These are phyloP conservation scores for Physeter macrocephalus DNA, from an alignment of 2,113 vertebrate genomes.

Conservation along the genomic window DNA sequence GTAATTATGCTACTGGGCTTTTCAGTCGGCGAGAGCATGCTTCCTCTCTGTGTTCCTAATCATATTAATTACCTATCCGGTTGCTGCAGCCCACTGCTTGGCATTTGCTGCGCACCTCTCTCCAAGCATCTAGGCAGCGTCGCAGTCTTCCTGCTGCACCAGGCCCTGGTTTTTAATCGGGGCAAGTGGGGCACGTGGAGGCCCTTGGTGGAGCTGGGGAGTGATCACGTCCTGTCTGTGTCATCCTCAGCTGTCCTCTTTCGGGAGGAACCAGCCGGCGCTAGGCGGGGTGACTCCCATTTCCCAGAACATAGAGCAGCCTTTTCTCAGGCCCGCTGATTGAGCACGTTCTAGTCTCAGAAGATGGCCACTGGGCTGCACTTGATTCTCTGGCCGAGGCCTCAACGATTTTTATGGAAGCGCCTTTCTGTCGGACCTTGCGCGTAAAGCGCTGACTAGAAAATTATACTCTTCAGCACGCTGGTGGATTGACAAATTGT, in stretches of 20 bases:
- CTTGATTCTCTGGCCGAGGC: slow-evolving; percentile 61
- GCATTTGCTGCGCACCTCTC: slow-evolving; percentile 72
- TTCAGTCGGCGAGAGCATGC: slow-evolving; percentile 78
- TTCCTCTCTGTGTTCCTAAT: slow-evolving; percentile 81
- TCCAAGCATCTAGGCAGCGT: slow-evolving; percentile 54
- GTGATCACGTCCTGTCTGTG: background rate
- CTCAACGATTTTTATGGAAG: slow-evolving; percentile 51
- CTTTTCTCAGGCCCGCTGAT: slow-evolving; percentile 42
- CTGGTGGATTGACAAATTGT: slow-evolving; percentile 76
- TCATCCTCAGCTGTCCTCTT: background rate
- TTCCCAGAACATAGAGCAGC: background rate
- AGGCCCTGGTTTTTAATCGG: background rate
- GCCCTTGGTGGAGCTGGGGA: background rate
- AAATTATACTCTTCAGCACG: slow-evolving; percentile 75
- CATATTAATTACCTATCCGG: slow-evolving; percentile 81
- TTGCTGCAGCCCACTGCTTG: slow-evolving; percentile 76
- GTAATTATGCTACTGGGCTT: slow-evolving; percentile 84
- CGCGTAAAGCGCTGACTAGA: slow-evolving; percentile 71
- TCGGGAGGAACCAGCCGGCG: background rate
- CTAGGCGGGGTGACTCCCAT: background rate
- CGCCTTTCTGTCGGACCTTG: slow-evolving; percentile 77
- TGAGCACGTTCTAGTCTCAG: slow-evolving; percentile 30
- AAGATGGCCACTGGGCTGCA: background rate
- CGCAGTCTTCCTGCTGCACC: slow-evolving; percentile 45
- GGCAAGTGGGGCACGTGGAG: background rate